These are phyloP conservation scores for Caenorhabditis drosophilae DNA, from an alignment of 2,888 invertebrate species.

Conservation along the genomic window DNA sequence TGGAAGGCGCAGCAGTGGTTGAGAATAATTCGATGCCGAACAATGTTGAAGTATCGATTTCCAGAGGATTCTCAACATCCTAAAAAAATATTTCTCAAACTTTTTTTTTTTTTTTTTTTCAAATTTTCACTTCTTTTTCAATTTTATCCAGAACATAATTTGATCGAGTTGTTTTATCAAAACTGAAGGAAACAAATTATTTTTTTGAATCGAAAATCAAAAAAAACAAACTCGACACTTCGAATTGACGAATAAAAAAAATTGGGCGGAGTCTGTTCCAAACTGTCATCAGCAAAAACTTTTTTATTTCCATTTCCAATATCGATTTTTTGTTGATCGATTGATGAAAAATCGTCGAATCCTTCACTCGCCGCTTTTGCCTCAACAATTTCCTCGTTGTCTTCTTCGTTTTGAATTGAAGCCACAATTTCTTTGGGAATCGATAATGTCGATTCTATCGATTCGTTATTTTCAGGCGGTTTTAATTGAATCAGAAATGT, in stretches of 20 bases:
- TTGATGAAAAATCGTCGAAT: no score
- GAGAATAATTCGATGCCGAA: conserved; percentile 41
- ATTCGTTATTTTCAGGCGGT: not conserved
- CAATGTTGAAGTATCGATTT: conserved; percentile 42
- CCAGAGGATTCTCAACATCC: conserved; percentile 38
- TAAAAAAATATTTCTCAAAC: conserved; percentile 1
- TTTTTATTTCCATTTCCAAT: conserved; percentile 9
- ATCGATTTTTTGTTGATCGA: no score
- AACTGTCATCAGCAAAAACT: conserved; percentile 46
- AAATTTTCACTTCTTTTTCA: conserved; percentile 13
- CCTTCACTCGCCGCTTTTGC: no score
- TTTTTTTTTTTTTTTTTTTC: not conserved
- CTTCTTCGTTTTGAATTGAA: no score
- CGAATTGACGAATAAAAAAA: conserved; percentile 43
- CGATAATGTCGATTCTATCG: not conserved
- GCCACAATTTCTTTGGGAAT: no score
- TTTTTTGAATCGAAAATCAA: conserved; percentile 9
- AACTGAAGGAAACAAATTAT: conserved; percentile 6
- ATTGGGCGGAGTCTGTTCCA: conserved; percentile 49
- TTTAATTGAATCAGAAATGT: not conserved
- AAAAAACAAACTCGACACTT: not conserved
- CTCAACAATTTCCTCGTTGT: not conserved
- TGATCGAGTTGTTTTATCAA: conserved; percentile 24
- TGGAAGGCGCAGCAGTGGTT: no score
- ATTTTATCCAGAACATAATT: conserved; percentile 33